Base-by-base conservation (phyloP, 2,888 invertebrate species). In the Lathronympha strigana region DNA sequence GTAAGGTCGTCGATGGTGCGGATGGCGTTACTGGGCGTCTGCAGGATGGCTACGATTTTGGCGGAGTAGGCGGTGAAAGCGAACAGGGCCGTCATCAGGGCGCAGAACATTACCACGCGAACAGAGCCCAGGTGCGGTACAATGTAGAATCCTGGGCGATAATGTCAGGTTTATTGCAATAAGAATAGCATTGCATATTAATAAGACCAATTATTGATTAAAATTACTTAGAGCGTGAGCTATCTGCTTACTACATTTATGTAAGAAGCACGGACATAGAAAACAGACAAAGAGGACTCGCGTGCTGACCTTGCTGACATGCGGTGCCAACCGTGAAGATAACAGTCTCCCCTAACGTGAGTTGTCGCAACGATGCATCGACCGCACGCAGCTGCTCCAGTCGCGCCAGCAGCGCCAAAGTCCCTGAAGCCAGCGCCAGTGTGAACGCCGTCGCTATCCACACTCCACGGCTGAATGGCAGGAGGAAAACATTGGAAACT, bases 231-330 rank as follows among this genome's bases (percentile, higher is more conserved):
- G n/a, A n/a, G n/a, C n/a, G n/a, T n/a, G n/a, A n/a, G n/a, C n/a
- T n/a, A n/a, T n/a, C n/a, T n/a, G n/a, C n/a, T n/a, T n/a, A n/a
- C n/a, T n/a, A n/a, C n/a, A n/a, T n/a, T n/a, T n/a, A n/a, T n/a
- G n/a, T n/a, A n/a, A n/a, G n/a, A n/a, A n/a, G n/a, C n/a, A n/a
- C n/a, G n/a, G n/a, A n/a, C n/a, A n/a, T n/a, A n/a, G n/a, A n/a
- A n/a, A n/a, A n/a, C n/a, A n/a, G n/a, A n/a, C n/a, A n/a, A n/a
- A n/a, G n/a, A n/a, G n/a, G n/a, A n/a, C n/a, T n/a, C n/a, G n/a
- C n/a, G n/a, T n/a, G n/a, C n/a, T n/a, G n/a, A 90, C 94, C 94
- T 86, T 94, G 94, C 75, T 94, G 94, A 63, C 94, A 94, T 69
- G 94, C 83, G 4, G 93, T 90, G 2, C 94, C 94, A 63, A 93